phyloP scores from a whole-genome alignment of 2,113 vertebrate genomes.

The Hemiscyllium ocellatum region DNA sequence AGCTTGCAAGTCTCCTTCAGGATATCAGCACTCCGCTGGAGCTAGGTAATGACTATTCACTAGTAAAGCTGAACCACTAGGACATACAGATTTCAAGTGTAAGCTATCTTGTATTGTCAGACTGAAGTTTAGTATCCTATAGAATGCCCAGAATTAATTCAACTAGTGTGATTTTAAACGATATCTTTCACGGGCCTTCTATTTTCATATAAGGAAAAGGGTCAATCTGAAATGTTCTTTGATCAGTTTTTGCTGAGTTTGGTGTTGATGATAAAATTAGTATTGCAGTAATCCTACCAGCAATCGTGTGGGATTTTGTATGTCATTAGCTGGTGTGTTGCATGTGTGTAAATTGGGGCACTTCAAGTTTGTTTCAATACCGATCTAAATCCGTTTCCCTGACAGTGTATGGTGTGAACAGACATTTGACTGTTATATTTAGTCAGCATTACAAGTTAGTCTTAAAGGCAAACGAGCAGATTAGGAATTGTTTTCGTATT shows the following conservation, averaged over 20 bases:
- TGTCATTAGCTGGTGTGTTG: background rate
- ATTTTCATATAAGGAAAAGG: background rate
- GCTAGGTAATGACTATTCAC: conserved; percentile 63
- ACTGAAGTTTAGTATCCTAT: background rate
- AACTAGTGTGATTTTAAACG: background rate
- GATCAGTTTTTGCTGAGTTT: background rate
- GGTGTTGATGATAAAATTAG: background rate
- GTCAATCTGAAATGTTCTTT: background rate
- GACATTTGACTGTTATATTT: background rate
- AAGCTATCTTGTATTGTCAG: background rate
- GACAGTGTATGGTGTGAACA: too few relatives aligned
- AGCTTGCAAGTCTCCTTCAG: conserved; percentile 90
- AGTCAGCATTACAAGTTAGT: background rate
- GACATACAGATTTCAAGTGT: background rate
- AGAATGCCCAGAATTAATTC: background rate
- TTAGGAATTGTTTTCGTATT: background rate
- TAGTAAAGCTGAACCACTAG: background rate
- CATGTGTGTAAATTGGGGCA: background rate
- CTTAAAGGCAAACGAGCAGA: background rate
- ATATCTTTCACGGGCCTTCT: background rate
- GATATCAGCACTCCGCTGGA: conserved; percentile 95
- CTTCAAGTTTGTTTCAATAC: background rate
- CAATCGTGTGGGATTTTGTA: background rate
- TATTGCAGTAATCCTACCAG: background rate
- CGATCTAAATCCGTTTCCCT: background rate